Evolutionary conservation across 2,888 invertebrate genomes (phyloP), one percentile per base, ranked within the genome.

Genomic region (Pheosia tremula): DNA sequence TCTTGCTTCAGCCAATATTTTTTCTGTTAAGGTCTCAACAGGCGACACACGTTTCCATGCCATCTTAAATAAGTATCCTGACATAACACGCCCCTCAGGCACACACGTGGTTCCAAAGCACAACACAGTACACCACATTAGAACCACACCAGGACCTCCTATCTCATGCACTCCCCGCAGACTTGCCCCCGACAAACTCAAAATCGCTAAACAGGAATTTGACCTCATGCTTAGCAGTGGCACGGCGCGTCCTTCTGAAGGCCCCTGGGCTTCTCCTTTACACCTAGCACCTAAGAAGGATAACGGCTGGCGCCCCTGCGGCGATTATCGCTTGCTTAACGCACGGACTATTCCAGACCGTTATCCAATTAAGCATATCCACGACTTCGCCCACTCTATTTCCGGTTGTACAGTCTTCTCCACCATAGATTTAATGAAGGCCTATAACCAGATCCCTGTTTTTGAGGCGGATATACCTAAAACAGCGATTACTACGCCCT

Each of bases 401-500:
- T 45, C 58, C 8, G 60, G 63, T 53, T 64, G 61, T 57, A 49
- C 6, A 10, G 8, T 59, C 3, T 64, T 64, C 38, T 43, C 50
- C 2, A 57, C 9, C 61, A 71, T 58, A n/a, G 73, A 73, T 53
- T 38, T 71, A 7, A 63, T 68, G 0, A 65, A 24, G 24, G 24
- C 24, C 24, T 24, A 24, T 24, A 24, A 24, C 2, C 24, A 24
- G 24, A 24, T 24, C 0, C 54, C 61, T 4, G 56, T 62, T 5
- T 7, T 5, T 3, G n/a, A 60, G 13, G 4, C 3, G 11, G 55
- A 58, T 38, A 49, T 68, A 6, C 49, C 24, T 1, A 84, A 85
- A 62, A 84, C 85, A 0, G 84, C 81, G 0, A 77, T 82, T 3
- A 78, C 67, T 0, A 83, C 81, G 4, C 80, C 83, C 0, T 53